Evolutionary conservation across 2,113 vertebrate species (phyloP), one percentile per base, ranked within the genome.

Genomic region (Daphoenositta chrysoptera): DNA sequence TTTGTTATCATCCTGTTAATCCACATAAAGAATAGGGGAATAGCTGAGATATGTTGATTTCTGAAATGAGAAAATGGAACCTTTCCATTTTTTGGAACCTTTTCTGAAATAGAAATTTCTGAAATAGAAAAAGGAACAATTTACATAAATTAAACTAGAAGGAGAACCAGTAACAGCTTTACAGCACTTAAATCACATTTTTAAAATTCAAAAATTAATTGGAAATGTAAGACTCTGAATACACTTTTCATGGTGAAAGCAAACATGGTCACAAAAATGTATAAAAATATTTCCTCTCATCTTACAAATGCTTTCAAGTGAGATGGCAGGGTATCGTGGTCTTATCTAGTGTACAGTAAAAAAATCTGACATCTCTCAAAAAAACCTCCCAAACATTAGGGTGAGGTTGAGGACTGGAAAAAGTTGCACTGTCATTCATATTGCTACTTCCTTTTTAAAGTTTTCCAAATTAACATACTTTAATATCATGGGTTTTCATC

Each of bases 71-170:
- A 70, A 83, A 78, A 35, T 47, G 16, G 13, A 70, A 66, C 11
- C 26, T 44, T n/a, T n/a, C n/a, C n/a, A n/a, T n/a, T n/a, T n/a
- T n/a, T n/a, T n/a, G n/a, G n/a, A n/a, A n/a, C n/a, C n/a, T n/a
- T n/a, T n/a, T n/a, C n/a, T n/a, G n/a, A n/a, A n/a, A n/a, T n/a
- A n/a, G n/a, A n/a, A n/a, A n/a, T n/a, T n/a, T n/a, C n/a, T n/a
- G n/a, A n/a, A n/a, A n/a, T n/a, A n/a, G n/a, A n/a, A n/a, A n/a
- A 71, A 77, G 33, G 23, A 56, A 33, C 9, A 65, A 11, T 56
- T 90, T 82, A 35, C 22, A 30, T 66, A 27, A 93, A 83, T 89
- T 89, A 65, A 84, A 75, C 20, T 76, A 53, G 47, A 88, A 64
- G 39, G 28, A 75, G 81, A 63, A n/a, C 15, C 15, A 79, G 30